These are phyloP conservation scores for Dolichomitus sp. DNA, from an alignment of 2,888 invertebrate genomes.

Conservation along the genomic window DNA sequence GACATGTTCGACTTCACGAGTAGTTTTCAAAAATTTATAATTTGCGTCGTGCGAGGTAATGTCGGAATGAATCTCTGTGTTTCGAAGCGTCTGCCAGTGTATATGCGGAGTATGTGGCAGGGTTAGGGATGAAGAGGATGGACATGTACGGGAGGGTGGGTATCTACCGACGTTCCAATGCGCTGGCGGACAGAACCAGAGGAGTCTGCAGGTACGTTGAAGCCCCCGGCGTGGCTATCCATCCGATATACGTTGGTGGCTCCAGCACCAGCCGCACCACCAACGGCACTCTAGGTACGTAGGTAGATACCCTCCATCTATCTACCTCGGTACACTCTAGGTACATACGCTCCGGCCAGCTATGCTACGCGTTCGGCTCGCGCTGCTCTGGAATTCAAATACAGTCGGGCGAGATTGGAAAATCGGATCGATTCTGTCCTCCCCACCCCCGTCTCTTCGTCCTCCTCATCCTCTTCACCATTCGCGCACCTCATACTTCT, in stretches of 20 bases:
- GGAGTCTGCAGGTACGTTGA: constrained; percentile 32
- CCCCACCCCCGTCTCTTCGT: constrained; percentile 64
- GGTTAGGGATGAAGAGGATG: constrained; percentile 19
- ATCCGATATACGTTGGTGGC: constrained; percentile 53
- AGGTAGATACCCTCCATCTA: constrained; percentile 41
- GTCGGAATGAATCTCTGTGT: constrained; percentile 46
- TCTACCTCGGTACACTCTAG: constrained; percentile 50
- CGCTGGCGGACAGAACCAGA: constrained; percentile 23
- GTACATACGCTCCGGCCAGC: constrained; percentile 60
- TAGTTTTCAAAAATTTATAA: neutral
- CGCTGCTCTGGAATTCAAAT: constrained; percentile 81
- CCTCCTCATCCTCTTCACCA: constrained; percentile 55
- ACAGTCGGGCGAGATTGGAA: constrained; percentile 82
- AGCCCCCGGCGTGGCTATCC: constrained; percentile 27
- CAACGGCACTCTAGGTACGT: constrained; percentile 45
- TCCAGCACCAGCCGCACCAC: constrained; percentile 37
- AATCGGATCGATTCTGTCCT: constrained; percentile 81
- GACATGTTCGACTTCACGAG: neutral
- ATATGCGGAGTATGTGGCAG: constrained; percentile 39
- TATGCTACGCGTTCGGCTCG: constrained; percentile 71
- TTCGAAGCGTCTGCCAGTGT: constrained; percentile 27
- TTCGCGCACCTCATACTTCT: constrained; percentile 63
- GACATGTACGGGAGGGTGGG: constrained; percentile 35
- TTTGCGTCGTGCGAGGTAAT: constrained; percentile 8
- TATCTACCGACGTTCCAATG: constrained; percentile 49